These are phyloP conservation scores for Plotosus lineatus DNA, from an alignment of 2,113 vertebrate species.

Conservation along the genomic window DNA sequence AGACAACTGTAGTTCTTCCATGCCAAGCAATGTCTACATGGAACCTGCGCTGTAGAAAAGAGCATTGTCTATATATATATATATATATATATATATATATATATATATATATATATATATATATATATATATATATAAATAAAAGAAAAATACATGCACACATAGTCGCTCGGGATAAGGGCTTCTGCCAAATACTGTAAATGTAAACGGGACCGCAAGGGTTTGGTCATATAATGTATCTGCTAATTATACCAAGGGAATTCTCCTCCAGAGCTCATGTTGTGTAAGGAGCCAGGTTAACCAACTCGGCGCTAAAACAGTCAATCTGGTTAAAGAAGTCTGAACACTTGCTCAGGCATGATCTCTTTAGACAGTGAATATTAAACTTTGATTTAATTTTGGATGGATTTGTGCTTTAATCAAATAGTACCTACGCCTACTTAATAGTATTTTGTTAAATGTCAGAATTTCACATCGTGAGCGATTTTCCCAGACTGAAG, in stretches of 20 bases:
- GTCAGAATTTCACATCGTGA: not conserved
- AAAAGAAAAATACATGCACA: too few species aligned
- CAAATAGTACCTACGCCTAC: not conserved
- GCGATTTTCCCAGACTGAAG: not conserved
- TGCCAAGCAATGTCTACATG: not conserved
- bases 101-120: too few species aligned
- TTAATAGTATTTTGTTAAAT: not conserved
- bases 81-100: too few species aligned
- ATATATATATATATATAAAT: too few species aligned
- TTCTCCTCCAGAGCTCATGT: not conserved
- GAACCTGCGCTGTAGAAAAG: not conserved
- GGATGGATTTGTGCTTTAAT: not conserved
- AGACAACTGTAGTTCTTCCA: not conserved
- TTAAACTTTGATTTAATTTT: not conserved
- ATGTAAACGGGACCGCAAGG: not conserved
- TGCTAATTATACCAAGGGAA: not conserved
- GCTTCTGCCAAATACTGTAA: too few species aligned
- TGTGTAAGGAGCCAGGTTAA: not conserved
- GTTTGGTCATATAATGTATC: not conserved
- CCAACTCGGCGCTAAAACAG: not conserved
- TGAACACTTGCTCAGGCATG: not conserved
- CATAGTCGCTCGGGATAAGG: too few species aligned
- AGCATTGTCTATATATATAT: too few species aligned
- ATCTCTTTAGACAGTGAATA: not conserved
- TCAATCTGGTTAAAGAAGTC: not conserved